Base-by-base conservation (phyloP, 37 sponge, comb jelly and placozoan species). In the Halichondria panicea region DNA sequence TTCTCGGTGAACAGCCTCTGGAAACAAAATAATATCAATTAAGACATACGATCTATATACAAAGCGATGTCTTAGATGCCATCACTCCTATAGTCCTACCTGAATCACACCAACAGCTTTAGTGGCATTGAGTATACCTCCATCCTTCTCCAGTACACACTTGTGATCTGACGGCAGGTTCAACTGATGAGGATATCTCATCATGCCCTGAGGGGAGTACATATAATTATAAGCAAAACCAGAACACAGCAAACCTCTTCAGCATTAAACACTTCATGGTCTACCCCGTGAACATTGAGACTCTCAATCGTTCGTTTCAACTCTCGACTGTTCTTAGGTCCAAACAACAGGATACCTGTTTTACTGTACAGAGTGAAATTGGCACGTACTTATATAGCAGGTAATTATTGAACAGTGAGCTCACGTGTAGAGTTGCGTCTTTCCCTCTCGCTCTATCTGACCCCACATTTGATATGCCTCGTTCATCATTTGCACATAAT, bases 401-500 rank as follows among this genome's bases (percentile, higher is more conserved):
- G n/a, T n/a, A n/a, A n/a, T n/a, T n/a, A n/a, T n/a, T n/a, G n/a
- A n/a, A n/a, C n/a, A n/a, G n/a, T n/a, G n/a, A n/a, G n/a, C n/a
- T n/a, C 55, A 92, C 92, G 57, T 56, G 72, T 80, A 81, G 4
- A 93, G 55, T 37, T 85, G 36, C 27, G 37, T 81, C n/a, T 80
- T 75, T 39, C 72, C 60, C 56, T 89, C 82, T 35, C 63, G 21
- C 75, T 92, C 96, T 11, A 95, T 43, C 40, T 82, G 65, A 15
- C 59, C 58, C 96, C 96, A 95, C 75, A 95, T 19, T 38, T 52
- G 48, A 76, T 68, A 95, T 4, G 92, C 92, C 56, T 88, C 87
- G 1, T 79, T 42, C 96, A 95, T 95, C 93, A 95, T 88, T 18
- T 65, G 69, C 19, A 77, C 84, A 71, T 89, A 95, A 66, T 61